These are phyloP conservation scores for Pandemis corylana DNA, from an alignment of 2,888 invertebrate species.

Conservation along the genomic window DNA sequence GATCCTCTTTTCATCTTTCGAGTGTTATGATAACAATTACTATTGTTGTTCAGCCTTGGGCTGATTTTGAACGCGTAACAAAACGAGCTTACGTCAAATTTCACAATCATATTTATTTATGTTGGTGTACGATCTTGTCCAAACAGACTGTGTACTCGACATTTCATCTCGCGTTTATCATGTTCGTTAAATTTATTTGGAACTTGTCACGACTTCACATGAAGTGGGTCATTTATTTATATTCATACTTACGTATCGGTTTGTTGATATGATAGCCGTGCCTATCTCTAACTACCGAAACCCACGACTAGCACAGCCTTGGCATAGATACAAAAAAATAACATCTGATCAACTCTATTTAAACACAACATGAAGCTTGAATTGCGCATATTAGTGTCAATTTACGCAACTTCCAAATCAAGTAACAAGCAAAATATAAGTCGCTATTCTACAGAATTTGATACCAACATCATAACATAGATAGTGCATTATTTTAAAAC, in stretches of 20 bases:
- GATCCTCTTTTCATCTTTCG: conserved; percentile 59
- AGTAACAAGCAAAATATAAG: neutral
- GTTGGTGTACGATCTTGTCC: conserved; percentile 54
- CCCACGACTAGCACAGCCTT: conserved; percentile 47
- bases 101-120: conserved; percentile 68
- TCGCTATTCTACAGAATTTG: neutral
- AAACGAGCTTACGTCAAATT: conserved; percentile 54
- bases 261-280: conserved; percentile 40
- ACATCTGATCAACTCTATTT: conserved; percentile 44
- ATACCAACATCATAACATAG: neutral
- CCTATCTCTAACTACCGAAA: conserved; percentile 45
- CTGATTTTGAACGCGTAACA: conserved; percentile 55
- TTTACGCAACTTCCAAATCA: conserved; percentile 44
- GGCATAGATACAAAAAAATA: conserved; percentile 49
- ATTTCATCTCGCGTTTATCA: conserved; percentile 63
- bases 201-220: conserved; percentile 63
- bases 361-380: conserved; percentile 28
- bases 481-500: neutral
- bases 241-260: conserved; percentile 36
- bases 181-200: conserved; percentile 66
- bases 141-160: conserved; percentile 60
- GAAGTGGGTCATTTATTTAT: conserved; percentile 61
- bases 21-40: conserved; percentile 69
- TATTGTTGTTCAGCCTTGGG: conserved; percentile 75
- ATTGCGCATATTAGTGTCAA: conserved; percentile 51